Percentiles rank a stretch among this genome's conserved stretches.
phyloP scores from a whole-genome alignment of 1,140 invertebrate species.

The Calliphora vicina region DNA sequence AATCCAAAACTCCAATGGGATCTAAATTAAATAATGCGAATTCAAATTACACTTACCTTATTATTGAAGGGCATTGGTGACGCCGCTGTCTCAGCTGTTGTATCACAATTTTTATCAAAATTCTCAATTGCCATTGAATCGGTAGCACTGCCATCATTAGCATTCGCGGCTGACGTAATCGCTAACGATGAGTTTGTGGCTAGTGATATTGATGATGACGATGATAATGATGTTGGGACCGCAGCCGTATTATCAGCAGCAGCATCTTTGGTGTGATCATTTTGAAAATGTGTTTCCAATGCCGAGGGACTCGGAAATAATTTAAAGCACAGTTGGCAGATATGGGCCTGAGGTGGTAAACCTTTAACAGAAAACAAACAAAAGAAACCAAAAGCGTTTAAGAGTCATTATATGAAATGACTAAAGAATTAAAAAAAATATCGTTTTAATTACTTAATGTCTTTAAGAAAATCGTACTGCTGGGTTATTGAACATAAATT shows the following conservation, averaged over 20 bases:
- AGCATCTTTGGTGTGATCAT: slow-evolving; percentile 61
- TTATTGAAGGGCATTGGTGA: slow-evolving; percentile 45
- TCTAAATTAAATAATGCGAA: too few species aligned
- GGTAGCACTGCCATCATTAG: background rate
- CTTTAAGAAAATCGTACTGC: background rate
- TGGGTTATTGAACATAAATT: slow-evolving; percentile 50
- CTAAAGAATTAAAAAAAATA: background rate
- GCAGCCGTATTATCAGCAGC: background rate
- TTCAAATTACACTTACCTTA: slow-evolving; percentile 49
- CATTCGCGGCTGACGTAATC: background rate
- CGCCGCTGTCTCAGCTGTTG: background rate
- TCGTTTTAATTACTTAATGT: slow-evolving; percentile 18
- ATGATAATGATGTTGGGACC: background rate
- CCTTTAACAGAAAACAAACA: slow-evolving; percentile 42
- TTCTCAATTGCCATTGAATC: background rate
- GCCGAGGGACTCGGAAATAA: slow-evolving; percentile 97
- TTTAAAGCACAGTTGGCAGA: slow-evolving; percentile 98
- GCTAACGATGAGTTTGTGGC: background rate
- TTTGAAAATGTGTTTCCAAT: slow-evolving; percentile 93
- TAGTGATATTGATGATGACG: background rate
- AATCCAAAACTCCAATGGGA: too few species aligned
- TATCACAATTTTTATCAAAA: background rate
- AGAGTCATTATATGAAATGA: background rate
- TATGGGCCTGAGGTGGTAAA: slow-evolving; percentile 64
- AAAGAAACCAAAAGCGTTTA: background rate